Evolutionary conservation across 2,888 invertebrate genomes (phyloP).

Genomic region (Drosophila fungiperda): DNA sequence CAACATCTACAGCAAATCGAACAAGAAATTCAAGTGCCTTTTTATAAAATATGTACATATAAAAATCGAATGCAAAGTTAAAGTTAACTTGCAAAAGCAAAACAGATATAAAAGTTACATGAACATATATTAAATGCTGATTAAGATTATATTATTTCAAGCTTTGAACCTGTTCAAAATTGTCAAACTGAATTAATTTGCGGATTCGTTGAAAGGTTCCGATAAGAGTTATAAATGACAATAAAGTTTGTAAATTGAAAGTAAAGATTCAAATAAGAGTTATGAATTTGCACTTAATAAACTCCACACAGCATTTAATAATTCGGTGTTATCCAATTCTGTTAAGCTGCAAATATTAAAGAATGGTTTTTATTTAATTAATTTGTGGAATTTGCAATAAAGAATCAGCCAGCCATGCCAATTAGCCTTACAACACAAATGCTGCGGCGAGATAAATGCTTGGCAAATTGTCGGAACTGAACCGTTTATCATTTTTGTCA

Average conservation of each 20-base stretch:
- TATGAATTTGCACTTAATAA: background rate
- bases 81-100: background rate
- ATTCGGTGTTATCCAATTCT: background rate
- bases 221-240: background rate
- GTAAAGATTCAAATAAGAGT: background rate
- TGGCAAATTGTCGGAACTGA: background rate
- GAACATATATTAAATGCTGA: background rate
- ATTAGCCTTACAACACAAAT: background rate
- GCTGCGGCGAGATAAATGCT: background rate
- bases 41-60: background rate
- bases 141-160: background rate
- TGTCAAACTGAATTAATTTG: background rate
- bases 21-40: constrained; percentile 2
- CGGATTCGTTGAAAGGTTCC: background rate
- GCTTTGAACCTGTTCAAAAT: background rate
- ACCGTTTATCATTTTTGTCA: background rate
- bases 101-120: background rate
- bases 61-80: constrained; percentile 6
- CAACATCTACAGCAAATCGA: constrained; percentile 5
- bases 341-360: background rate
- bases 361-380: background rate
- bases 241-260: background rate
- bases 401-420: background rate
- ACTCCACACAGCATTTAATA: background rate
- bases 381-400: background rate